These are phyloP conservation scores for Zeuzera pyrina DNA, from an alignment of 2,888 invertebrate species.

Conservation along the genomic window DNA sequence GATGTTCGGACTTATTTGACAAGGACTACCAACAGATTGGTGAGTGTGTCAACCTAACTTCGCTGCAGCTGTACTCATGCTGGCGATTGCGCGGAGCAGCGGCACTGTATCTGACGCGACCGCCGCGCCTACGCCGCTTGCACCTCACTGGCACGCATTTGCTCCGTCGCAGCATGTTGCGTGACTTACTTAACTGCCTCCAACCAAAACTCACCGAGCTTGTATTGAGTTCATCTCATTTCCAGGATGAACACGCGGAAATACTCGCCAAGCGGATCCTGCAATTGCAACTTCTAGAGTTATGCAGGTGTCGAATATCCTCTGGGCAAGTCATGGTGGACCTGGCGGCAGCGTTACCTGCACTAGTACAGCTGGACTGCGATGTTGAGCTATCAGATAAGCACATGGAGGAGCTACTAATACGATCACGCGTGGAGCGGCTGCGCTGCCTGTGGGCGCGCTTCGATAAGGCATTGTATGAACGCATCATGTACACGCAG, in stretches of 20 bases:
- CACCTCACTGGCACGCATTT: constrained; percentile 28
- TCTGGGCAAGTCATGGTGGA: constrained; percentile 7
- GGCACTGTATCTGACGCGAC: constrained; percentile 12
- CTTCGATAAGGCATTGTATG: too few relatives aligned
- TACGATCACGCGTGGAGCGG: background rate
- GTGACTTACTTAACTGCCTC: constrained; percentile 11
- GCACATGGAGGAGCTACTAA: background rate
- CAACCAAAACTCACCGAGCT: constrained; percentile 17
- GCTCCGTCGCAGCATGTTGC: constrained; percentile 16
- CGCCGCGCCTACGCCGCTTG: constrained; percentile 17
- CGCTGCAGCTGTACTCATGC: constrained; percentile 28
- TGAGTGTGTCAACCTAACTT: constrained; percentile 18
- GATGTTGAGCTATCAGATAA: constrained; percentile 9
- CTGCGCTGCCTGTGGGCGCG: constrained; percentile 4
- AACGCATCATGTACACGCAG: too few relatives aligned
- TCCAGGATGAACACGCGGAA: constrained; percentile 18
- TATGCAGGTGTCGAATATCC: constrained; percentile 19
- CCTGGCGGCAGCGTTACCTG: constrained; percentile 12
- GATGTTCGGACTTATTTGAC: constrained; percentile 25
- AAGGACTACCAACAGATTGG: constrained; percentile 19
- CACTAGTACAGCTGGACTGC: constrained; percentile 13
- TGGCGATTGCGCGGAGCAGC: constrained; percentile 23
- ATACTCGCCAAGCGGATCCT: constrained; percentile 11
- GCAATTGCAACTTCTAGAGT: constrained; percentile 17
- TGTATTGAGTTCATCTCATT: constrained; percentile 19